Conservation (phyloP, 2,888 invertebrate species). For the Acleris sparsana region DNA sequence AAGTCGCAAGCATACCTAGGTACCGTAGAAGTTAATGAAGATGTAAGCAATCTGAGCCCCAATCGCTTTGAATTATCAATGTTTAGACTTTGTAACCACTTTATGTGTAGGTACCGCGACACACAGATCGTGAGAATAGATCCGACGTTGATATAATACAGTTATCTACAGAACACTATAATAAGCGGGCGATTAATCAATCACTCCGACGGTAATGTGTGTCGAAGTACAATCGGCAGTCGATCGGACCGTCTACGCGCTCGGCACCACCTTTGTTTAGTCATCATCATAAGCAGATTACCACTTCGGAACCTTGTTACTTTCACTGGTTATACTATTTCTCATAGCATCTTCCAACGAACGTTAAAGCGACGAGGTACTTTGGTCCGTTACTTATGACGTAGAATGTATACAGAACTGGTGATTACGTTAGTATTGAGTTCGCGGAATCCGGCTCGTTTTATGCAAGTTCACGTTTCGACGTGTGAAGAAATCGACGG, state of each 20-base stretch:
- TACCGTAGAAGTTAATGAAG: too few species aligned
- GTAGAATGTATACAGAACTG: background rate
- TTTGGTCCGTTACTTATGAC: too few species aligned
- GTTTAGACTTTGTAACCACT: background rate
- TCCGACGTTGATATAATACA: constrained; percentile 6
- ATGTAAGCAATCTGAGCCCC: too few species aligned
- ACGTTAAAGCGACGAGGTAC: too few species aligned
- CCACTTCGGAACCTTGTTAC: too few species aligned
- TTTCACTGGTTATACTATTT: too few species aligned
- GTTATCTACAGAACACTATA: constrained; percentile 1
- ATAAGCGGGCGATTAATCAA: constrained; percentile 6
- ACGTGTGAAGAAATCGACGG: background rate
- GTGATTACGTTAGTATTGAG: background rate
- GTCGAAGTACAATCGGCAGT: background rate
- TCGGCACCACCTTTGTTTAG: background rate
- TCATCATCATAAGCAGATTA: too few species aligned
- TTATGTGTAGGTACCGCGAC: background rate
- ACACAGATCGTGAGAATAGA: constrained; percentile 1
- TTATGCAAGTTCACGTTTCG: background rate
- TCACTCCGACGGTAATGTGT: constrained; percentile 3
- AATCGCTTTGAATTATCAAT: too few species aligned
- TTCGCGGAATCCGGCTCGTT: background rate
- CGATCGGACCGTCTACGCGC: background rate
- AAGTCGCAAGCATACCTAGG: too few species aligned
- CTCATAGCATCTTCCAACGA: too few species aligned